Conservation (phyloP, 1,140 invertebrate species). For the Hylyphantes graminicola region DNA sequence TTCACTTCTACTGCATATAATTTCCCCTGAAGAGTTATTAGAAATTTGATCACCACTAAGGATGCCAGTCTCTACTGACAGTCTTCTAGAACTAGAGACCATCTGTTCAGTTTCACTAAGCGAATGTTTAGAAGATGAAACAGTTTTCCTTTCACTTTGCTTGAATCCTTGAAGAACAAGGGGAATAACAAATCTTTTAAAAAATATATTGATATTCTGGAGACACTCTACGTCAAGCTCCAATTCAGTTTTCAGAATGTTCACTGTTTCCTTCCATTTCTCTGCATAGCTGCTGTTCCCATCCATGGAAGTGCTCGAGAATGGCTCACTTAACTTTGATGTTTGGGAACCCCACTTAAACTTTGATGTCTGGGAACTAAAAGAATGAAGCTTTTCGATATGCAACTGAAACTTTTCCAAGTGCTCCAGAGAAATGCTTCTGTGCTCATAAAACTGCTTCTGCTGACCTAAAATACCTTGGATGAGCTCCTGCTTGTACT, state of each 20-base stretch:
- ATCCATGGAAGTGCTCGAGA: constrained; percentile 1
- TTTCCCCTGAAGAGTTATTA: background rate
- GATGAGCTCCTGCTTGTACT: constrained; percentile 36
- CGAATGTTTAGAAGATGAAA: background rate
- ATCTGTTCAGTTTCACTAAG: background rate
- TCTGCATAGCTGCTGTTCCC: background rate
- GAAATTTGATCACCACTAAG: constrained; percentile 1
- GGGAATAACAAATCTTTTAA: constrained; percentile 45
- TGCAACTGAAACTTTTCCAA: constrained; percentile 41
- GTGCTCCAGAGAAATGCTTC: constrained; percentile 15
- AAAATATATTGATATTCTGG: constrained; percentile 38
- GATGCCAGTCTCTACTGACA: background rate
- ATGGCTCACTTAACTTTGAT: constrained; percentile 12
- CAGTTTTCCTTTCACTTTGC: background rate
- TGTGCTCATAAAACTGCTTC: constrained; percentile 37
- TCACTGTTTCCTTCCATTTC: constrained; percentile 30
- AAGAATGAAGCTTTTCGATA: constrained; percentile 25
- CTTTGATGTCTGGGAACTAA: background rate
- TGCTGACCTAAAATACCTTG: constrained; percentile 22
- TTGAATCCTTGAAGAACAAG: constrained; percentile 6
- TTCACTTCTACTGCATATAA: background rate
- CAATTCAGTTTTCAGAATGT: constrained; percentile 15
- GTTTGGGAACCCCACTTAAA: constrained; percentile 24
- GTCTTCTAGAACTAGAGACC: too few species aligned
- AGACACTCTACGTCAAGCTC: constrained; percentile 48